These are phyloP conservation scores for Drosophila azteca DNA, from an alignment of 1,140 invertebrate species.

Conservation along the genomic window DNA sequence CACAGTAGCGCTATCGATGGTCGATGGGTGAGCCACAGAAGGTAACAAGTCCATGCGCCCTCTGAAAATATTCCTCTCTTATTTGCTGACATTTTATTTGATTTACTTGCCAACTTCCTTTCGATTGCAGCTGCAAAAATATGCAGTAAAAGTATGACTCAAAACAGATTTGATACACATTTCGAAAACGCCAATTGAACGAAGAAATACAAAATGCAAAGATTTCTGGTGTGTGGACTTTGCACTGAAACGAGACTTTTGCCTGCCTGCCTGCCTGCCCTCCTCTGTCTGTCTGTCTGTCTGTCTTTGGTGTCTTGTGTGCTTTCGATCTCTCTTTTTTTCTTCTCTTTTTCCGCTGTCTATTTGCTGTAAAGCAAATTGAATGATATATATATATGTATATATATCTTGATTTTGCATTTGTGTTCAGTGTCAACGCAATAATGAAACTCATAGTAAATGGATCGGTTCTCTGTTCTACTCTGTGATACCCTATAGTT, in stretches of 20 bases:
- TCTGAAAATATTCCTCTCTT: too few relatives aligned
- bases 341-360: background rate
- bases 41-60: too few relatives aligned
- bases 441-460: constrained; percentile 42
- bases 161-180: constrained; percentile 13
- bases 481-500: background rate
- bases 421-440: constrained; percentile 40
- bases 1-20: too few relatives aligned
- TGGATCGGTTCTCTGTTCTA: constrained; percentile 9
- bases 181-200: constrained; percentile 28
- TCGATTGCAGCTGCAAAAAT: too few relatives aligned
- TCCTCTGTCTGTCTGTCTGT: background rate
- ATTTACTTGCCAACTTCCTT: too few relatives aligned
- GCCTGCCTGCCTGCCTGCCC: background rate
- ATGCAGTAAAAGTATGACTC: too few relatives aligned
- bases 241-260: constrained; percentile 26
- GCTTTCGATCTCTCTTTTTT: background rate
- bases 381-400: constrained; percentile 41
- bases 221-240: constrained; percentile 46
- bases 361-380: constrained; percentile 25
- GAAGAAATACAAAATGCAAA: background rate
- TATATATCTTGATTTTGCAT: constrained; percentile 13
- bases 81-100: too few relatives aligned
- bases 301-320: constrained; percentile 5
- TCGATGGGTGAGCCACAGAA: too few relatives aligned